These are phyloP conservation scores for Operophtera brumata DNA, from an alignment of 2,888 invertebrate genomes.

Conservation along the genomic window DNA sequence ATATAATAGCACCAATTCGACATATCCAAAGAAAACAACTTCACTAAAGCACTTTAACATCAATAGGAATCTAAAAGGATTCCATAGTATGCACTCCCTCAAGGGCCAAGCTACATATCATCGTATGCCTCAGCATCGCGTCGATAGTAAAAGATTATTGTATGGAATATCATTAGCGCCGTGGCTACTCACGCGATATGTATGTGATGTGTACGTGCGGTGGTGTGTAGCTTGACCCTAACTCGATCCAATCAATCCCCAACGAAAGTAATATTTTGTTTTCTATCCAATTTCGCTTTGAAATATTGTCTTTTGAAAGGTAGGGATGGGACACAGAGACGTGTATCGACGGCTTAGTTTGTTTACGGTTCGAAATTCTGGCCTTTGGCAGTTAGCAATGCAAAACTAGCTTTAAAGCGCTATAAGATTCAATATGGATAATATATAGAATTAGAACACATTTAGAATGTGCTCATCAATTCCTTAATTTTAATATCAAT, in stretches of 20 bases:
- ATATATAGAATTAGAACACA: no score
- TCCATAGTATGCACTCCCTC: conserved; percentile 24
- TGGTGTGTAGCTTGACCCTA: conserved; percentile 6
- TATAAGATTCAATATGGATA: no score
- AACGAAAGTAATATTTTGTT: conserved; percentile 50
- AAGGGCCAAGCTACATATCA: not conserved
- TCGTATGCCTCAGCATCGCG: no score
- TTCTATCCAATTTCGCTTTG: conserved; percentile 51
- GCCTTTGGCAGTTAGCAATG: not conserved
- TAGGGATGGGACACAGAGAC: conserved; percentile 16
- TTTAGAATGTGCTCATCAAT: no score
- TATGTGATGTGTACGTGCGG: not conserved
- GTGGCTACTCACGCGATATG: no score
- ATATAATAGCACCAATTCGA: not conserved
- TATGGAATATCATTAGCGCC: no score
- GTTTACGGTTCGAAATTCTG: not conserved
- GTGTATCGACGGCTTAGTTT: not conserved
- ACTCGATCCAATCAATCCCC: conserved; percentile 49
- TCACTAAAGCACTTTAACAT: conserved; percentile 19
- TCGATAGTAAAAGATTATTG: no score
- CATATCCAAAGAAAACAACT: conserved; percentile 9
- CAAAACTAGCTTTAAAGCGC: no score
- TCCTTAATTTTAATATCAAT: no score
- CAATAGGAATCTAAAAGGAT: conserved; percentile 23
- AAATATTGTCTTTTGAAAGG: conserved; percentile 46